phyloP scores from a whole-genome alignment of 2,113 vertebrate genomes.

The Okapia johnstoni region DNA sequence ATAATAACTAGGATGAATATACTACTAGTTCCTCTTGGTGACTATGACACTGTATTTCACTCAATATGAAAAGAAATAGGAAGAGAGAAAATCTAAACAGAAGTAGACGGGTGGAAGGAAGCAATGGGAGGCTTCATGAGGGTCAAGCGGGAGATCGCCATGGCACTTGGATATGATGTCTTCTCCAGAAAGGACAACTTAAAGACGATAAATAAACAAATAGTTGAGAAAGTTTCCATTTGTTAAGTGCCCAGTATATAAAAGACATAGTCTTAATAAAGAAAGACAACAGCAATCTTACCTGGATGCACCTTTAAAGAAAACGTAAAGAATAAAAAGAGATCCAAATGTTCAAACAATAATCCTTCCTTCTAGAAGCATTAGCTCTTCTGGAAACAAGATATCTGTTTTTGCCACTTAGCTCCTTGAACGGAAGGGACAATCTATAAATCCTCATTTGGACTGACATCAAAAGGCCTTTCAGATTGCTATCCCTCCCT shows the following conservation, averaged over 20 bases:
- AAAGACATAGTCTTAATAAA: conserved; percentile 3
- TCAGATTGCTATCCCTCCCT: conserved; percentile 11
- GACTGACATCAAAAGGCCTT: neutral
- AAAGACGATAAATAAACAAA: neutral
- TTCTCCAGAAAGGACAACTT: neutral
- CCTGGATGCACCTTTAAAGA: neutral
- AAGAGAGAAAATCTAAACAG: neutral
- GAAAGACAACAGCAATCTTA: neutral
- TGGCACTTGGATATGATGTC: neutral
- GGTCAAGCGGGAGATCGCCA: neutral
- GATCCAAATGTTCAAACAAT: neutral
- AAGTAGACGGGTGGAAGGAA: neutral
- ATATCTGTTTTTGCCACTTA: conserved; percentile 24
- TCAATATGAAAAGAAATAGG: neutral
- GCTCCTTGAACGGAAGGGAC: conserved; percentile 1
- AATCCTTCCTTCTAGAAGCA: conserved; percentile 1
- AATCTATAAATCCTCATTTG: conserved; percentile 34
- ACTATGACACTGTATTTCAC: conserved; percentile 16
- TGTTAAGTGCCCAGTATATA: neutral
- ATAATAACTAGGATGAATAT: neutral
- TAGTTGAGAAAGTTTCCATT: neutral
- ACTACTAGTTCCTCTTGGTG: neutral
- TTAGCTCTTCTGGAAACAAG: neutral
- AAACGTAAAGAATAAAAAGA: neutral
- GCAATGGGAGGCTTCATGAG: neutral